Evolutionary conservation across 2,888 invertebrate species (phyloP), one percentile per base, ranked within the genome.

Genomic region (Nebria brevicollis): DNA sequence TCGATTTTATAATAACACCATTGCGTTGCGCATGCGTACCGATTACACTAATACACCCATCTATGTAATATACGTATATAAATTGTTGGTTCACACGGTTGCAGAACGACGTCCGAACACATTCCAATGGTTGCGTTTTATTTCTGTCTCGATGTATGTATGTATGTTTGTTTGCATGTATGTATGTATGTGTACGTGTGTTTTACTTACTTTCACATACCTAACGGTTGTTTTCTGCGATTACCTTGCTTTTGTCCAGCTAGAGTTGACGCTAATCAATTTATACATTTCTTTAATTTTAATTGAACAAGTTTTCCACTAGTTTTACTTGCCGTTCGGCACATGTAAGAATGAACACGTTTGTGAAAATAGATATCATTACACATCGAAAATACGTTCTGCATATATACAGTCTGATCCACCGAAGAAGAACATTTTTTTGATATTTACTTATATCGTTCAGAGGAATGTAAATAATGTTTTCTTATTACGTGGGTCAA

Each of bases 191-290:
- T 72, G 41, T 72, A 20, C 26, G 41, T 25, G 26, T 72, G 74
- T 79, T 74, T 79, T 79, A 66, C 74, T 79, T 66, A 79, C 78
- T 79, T 79, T 79, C 78, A 79, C 78, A 79, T 79, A 79, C 78
- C 78, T 79, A 79, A 79, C 78, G 78, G 78, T 79, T 74, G 66
- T 79, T 66, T 25, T 68, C 68, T 72, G 66, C 41, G 74, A 79
- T 79, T 79, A 79, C 74, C 26, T 75, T 54, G 64, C 54, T 7
- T 76, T 79, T 73, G 66, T 74, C 73, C 74, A n/a, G 15, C 75
- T 42, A n/a, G 11, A n/a, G 7, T 54, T 42, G 43, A 42, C 43
- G 42, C 26, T 34, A 41, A 26, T n/a, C 72, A 72, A 72, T 72
- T 25, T 34, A 72, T 72, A n/a, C 68, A 43, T 77, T 77, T 77